Base-by-base conservation (phyloP, 2,888 invertebrate genomes). In the Matsumyia berberina region DNA sequence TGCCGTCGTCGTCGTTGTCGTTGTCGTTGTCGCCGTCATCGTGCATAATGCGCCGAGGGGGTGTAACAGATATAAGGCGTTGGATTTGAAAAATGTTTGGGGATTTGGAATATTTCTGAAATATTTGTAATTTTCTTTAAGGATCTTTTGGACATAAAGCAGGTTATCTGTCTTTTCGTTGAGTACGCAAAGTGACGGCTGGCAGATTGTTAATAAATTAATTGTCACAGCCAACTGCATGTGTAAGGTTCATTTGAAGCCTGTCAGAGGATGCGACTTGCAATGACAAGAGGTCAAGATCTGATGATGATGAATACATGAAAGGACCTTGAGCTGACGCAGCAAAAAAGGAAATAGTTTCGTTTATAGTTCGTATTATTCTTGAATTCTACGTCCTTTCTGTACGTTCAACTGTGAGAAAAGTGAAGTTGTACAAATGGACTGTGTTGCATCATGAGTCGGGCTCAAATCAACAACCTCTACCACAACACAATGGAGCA, bases 71-170 rank as follows among this genome's bases (percentile, higher is more conserved):
- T n/a, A 49, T 2, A n/a, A 12, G 57, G 51, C 8, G 35, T 29
- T 62, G 55, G 66, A 76, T 85, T 76, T 79, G 74, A 85, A 79
- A 85, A 80, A 85, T 85, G 74, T 66, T 80, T 46, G 33, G 83
- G 79, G 79, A 79, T 85, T 85, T 74, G 64, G 70, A 66, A 76
- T 85, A 74, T 80, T 24, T 80, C 69, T 80, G 70, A 76, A 85
- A 80, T 80, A 85, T 85, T 85, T 83, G 83, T 67, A 78, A 78
- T 82, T 73, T 83, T 78, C 66, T 24, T 4, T 67, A 35, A 72
- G 62, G 66, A 57, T 58, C 58, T 44, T 82, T 78, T 58, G 67
- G 77, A 78, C 60, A 60, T 62, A 58, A 73, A 62, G 62, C 66
- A 49, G 76, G 78, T 78, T 83, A 78, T 82, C 76, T 82, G 76